These are phyloP conservation scores for Circaetus gallicus DNA, from an alignment of 2,113 vertebrate species.

Conservation along the genomic window DNA sequence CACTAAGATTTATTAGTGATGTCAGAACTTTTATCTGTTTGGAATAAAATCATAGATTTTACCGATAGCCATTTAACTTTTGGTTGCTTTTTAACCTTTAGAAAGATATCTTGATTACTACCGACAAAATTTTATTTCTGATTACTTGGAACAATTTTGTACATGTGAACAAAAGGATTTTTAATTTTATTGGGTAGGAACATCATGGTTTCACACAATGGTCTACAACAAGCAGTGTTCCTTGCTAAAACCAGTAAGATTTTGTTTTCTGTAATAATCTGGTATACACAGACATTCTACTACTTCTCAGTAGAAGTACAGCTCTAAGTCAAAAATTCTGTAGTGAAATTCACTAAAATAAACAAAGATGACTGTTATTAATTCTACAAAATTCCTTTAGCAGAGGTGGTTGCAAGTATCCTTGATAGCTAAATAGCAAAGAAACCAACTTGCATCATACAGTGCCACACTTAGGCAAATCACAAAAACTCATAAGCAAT, in stretches of 20 bases:
- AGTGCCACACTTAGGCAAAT: conserved; percentile 9
- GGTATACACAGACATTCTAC: neutral
- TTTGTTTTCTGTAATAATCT: neutral
- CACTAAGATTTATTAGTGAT: neutral
- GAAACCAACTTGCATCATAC: conserved; percentile 27
- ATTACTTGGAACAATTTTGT: neutral
- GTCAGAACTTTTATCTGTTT: neutral
- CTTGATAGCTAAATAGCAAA: neutral
- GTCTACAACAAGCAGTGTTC: neutral
- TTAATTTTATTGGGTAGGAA: neutral
- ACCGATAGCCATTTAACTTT: neutral
- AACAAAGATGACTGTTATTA: neutral
- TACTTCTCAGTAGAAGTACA: neutral
- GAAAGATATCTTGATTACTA: neutral
- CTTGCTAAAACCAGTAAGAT: neutral
- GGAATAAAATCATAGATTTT: neutral
- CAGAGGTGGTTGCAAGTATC: conserved; percentile 63
- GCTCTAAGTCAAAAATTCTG: neutral
- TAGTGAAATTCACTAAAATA: conserved; percentile 4
- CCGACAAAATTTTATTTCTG: neutral
- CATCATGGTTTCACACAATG: neutral
- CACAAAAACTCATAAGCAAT: neutral
- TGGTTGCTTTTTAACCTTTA: neutral
- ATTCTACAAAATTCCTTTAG: conserved; percentile 4
- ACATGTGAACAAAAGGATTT: neutral